Conservation (phyloP, 2,888 invertebrate species). For the Lycia hirtaria region DNA sequence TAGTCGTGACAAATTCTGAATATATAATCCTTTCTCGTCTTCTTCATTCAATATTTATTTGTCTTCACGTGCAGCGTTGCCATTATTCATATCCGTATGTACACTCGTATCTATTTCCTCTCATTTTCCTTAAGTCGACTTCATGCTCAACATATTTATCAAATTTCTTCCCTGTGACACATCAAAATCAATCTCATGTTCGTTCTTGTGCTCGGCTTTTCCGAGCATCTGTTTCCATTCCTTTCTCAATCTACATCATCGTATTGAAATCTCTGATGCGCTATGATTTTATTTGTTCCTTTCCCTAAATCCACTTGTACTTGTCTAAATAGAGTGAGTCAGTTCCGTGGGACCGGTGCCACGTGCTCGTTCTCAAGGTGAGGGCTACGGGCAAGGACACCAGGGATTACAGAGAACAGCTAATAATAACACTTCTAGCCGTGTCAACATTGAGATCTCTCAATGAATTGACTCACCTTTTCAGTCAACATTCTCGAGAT, state of each 20-base stretch:
- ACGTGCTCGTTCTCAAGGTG: constrained; percentile 17
- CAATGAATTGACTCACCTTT: constrained; percentile 19
- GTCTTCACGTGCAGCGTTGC: background rate
- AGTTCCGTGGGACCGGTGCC: constrained; percentile 11
- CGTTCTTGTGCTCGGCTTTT: background rate
- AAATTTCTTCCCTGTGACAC: constrained; percentile 2
- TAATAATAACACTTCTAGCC: constrained; percentile 18
- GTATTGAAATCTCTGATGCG: background rate
- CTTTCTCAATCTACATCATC: background rate
- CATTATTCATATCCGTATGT: background rate
- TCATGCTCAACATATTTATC: background rate
- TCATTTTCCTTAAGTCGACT: background rate
- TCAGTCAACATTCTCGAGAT: constrained; percentile 8
- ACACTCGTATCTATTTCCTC: background rate
- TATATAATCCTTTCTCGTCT: too few species aligned
- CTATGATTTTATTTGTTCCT: background rate
- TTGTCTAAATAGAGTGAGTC: constrained; percentile 3
- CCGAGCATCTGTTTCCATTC: background rate
- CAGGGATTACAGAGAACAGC: constrained; percentile 14
- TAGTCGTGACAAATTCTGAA: too few species aligned
- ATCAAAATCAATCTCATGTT: background rate
- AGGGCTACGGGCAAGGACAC: constrained; percentile 18
- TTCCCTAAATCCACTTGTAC: background rate
- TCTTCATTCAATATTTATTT: background rate
- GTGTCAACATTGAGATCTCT: constrained; percentile 15